phyloP scores from a whole-genome alignment of 2,888 invertebrate species.

The Odontocolon sp. region DNA sequence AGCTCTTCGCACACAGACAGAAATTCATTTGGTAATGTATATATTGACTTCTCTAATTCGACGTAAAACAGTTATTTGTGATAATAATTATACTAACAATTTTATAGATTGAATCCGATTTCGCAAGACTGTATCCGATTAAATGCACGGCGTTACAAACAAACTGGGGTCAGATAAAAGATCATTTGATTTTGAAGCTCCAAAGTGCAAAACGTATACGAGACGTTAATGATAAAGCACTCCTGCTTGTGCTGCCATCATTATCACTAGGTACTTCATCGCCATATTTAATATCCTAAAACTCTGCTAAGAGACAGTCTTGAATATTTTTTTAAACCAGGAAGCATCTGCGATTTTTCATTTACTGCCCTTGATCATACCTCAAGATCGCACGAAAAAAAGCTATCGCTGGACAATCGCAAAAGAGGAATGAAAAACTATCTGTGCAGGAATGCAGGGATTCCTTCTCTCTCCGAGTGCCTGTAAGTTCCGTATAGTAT shows the following conservation, averaged over 20 bases:
- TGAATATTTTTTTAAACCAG: not conserved
- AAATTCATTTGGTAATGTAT: not conserved
- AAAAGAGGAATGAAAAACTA: not conserved
- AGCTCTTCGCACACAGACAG: not conserved
- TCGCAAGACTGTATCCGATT: not conserved
- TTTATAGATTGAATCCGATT: slow-evolving; percentile 4
- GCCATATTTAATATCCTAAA: not conserved
- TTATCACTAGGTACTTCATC: not conserved
- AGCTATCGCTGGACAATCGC: too few species aligned
- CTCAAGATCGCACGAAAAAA: too few species aligned
- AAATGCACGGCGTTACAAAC: not conserved
- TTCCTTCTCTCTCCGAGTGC: not conserved
- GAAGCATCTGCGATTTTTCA: slow-evolving; percentile 3
- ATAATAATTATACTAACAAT: too few species aligned
- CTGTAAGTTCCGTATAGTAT: not conserved
- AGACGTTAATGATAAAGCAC: not conserved
- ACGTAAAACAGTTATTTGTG: not conserved
- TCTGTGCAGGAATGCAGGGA: not conserved
- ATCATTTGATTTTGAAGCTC: not conserved
- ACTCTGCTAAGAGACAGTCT: not conserved
- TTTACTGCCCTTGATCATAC: not conserved
- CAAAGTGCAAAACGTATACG: not conserved
- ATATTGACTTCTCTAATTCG: too few species aligned
- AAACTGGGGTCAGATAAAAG: not conserved
- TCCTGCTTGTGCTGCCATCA: not conserved